Evolutionary conservation across 2,113 vertebrate species (phyloP), one percentile per base, ranked within the genome.

Genomic region (Catharus fuscescens): DNA sequence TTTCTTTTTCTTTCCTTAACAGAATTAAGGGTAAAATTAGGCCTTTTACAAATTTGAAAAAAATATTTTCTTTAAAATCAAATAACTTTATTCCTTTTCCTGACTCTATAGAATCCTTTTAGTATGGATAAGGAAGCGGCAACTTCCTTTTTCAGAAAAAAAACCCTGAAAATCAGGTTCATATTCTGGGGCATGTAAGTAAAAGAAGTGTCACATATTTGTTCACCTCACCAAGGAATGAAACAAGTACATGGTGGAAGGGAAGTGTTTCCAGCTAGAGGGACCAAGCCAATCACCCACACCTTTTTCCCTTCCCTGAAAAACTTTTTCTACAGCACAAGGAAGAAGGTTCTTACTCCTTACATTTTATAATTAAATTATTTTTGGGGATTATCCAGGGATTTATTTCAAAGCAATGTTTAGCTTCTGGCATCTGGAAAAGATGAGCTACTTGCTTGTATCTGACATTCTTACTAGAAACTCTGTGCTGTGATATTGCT

Each of bases 361-460:
- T 64, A 34, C 21, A 52, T 70, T 69, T 60, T 36, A 34, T 44
- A 48, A 56, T 29, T 3, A 32, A 69, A 48, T 14, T 2, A 6
- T 69, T 88, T 66, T 87, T 6, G 10, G 7, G 50, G 52, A 59
- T 80, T 80, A 80, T 54, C 38, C 67, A 71, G 53, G 69, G 34
- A 66, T 92, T 81, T 87, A 47, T 29, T 74, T 95, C 83, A 91
- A 96, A 91, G 53, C 42, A 64, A 7, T n/a, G 14, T 47, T 67
- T 86, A 59, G 23, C 48, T 91, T 62, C 72, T 71, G 69, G 17
- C 24, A 54, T 56, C 47, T 71, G 19, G 38, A 80, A 73, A 29
- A 92, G 23, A 23, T 28, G 44, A 81, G 16, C 38, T 53, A 29
- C 85, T 83, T 78, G 38, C 42, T 73, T 3, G 0, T 45, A 18